Evolutionary conservation across 1,140 invertebrate species (phyloP), one percentile per base, ranked within the genome.

Genomic region (Thaumatotibia leucotreta): DNA sequence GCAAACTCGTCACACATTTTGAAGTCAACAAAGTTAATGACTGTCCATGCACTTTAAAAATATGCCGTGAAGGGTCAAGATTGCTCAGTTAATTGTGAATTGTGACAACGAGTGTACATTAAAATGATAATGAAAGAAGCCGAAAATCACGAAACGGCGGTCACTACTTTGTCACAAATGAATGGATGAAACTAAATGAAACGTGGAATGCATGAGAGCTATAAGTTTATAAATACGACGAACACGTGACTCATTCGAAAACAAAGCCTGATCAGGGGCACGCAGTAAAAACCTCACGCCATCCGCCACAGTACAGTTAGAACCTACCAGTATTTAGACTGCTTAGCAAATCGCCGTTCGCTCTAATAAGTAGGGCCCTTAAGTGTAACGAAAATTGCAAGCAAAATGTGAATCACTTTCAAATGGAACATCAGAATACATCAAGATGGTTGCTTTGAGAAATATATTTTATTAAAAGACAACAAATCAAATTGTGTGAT

Each of bases 171-270:
- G 14, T 45, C 17, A 45, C 39, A 20, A 45, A 45, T 45, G 39
- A 45, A 45, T 45, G 39, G 39, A 45, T 6, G 4, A 49, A 27
- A 24, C 24, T 31, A 58, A 14, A 58, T 14, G n/a, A 31, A 58
- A 58, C 52, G 52, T 58, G 52, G 24, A 58, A 58, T 58, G 52
- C 23, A 58, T 58, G 52, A 58, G 52, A 58, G n/a, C 24, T 58
- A 58, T 58, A 58, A 58, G 29, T 22, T 27, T 58, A 58, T 29
- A 58, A 31, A 58, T 58, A 58, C 24, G 52, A 9, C 52, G 24
- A 14, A 29, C 52, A 58, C 52, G 52, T 58, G 52, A 58, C 52
- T 58, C 52, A 58, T 58, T 8, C 24, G 52, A 58, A 49, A 58
- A 58, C 52, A 58, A 58, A 58, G 23, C 22, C 50, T 23, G 52